These are phyloP conservation scores for Garra rufa DNA, from an alignment of 2,113 vertebrate genomes.

Conservation along the genomic window DNA sequence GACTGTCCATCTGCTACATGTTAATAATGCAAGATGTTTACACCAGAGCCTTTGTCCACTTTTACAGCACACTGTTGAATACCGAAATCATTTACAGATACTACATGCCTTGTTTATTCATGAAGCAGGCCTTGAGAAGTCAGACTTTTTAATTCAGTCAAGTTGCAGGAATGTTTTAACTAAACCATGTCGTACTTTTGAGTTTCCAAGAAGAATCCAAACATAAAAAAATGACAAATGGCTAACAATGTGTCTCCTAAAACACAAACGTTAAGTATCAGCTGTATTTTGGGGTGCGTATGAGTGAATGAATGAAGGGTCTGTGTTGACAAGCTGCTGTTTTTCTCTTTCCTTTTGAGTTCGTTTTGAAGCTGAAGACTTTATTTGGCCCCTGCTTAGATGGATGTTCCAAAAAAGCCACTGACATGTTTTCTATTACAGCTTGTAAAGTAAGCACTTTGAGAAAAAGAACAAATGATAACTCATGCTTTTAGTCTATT, in stretches of 20 bases:
- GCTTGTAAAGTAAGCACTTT: conserved; percentile 87
- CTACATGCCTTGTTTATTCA: conserved; percentile 31
- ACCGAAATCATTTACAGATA: conserved; percentile 15
- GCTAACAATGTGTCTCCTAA: background rate
- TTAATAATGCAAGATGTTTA: conserved; percentile 30
- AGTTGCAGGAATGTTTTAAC: background rate
- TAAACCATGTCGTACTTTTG: background rate
- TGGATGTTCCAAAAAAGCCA: conserved; percentile 74
- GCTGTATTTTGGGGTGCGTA: conserved; percentile 16
- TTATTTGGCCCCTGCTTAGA: conserved; percentile 43
- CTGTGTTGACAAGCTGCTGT: conserved; percentile 48
- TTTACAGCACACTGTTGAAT: conserved; percentile 35
- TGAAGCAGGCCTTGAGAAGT: conserved; percentile 8
- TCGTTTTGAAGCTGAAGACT: conserved; percentile 43
- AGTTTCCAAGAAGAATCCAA: background rate
- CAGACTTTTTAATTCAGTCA: background rate
- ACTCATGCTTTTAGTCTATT: conserved; percentile 56
- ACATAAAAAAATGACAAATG: background rate
- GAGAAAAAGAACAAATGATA: conserved; percentile 81
- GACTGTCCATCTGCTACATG: background rate
- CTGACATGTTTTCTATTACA: conserved; percentile 90
- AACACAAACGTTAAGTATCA: background rate
- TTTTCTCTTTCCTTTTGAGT: conserved; percentile 21
- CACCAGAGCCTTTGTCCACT: conserved; percentile 36
- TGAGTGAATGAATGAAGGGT: conserved; percentile 40